Evolutionary conservation across 37 sponge, comb jelly and placozoan species (phyloP), one percentile per base, ranked within the genome.

Genomic region (Amphimedon queenslandica): DNA sequence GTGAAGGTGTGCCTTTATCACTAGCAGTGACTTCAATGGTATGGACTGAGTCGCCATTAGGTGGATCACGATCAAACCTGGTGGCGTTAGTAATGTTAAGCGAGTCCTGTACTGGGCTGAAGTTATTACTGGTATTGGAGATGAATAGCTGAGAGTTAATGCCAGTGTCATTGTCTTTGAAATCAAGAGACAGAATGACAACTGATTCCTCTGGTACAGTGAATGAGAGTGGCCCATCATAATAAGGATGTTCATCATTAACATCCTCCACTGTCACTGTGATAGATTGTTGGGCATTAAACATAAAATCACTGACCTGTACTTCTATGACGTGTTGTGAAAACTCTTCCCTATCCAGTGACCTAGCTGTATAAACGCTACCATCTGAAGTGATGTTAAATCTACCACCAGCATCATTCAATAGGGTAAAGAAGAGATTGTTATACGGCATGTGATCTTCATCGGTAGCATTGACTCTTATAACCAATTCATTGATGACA

Each of bases 221-320:
- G 60, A 66, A 84, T 3, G 31, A 39, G 23, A 3, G 28, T 20
- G 38, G 23, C 32, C 81, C 86, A 40, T 34, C 63, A 36, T 72
- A 70, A 28, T 78, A 63, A 65, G 86, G 87, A 28, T 35, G 43
- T 64, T 90, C 76, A 57, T 78, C 86, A 75, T 93, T 93, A 40
- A 77, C 70, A 39, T 88, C 90, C 33, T 64, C 36, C 0, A 93
- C 71, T 58, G 43, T 57, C 25, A 93, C 75, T 0, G 43, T 64
- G 36, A 93, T 65, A 30, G 66, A 75, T 23, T 78, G 86, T 20
- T 16, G 73, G 0, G 63, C 39, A 16, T 8, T 39, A 23, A 70
- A 63, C 1, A 42, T 8, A 1, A 71, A 80, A 67, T 84, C 77
- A 82, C 35, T 63, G 58, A 83, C 88, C 4, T 36, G 51, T 16